A percentile compares a stretch with the other conserved stretches of the same genome.
Evolutionary conservation across 2,113 vertebrate genomes (phyloP).

Genomic region (Aspiorhynchus laticeps): DNA sequence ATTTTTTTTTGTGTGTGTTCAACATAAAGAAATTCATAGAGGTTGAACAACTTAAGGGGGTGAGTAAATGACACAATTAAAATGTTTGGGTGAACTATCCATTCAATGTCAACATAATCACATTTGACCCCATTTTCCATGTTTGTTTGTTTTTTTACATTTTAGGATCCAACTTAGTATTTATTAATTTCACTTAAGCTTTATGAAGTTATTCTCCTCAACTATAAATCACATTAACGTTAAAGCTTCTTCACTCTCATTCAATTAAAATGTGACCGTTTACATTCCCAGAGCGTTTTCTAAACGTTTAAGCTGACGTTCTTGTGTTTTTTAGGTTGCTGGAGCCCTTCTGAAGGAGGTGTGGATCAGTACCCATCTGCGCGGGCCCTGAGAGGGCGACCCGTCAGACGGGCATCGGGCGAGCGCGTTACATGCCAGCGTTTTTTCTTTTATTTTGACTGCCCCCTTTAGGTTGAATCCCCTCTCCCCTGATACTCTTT

Average conservation of each 20-base stretch:
- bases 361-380: conserved; percentile 42
- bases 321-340: conserved; percentile 39
- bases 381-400: conserved; percentile 49
- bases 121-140: no score
- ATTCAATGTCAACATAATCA: no score
- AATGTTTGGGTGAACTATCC: no score
- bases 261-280: not conserved
- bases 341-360: conserved; percentile 45
- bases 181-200: not conserved
- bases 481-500: conserved; percentile 45
- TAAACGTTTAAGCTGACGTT: not conserved
- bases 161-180: no score
- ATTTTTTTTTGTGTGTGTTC: no score
- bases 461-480: conserved; percentile 6
- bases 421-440: conserved; percentile 15
- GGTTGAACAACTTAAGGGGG: no score
- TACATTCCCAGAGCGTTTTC: not conserved
- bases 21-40: no score
- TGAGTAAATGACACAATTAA: no score
- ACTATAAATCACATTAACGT: not conserved
- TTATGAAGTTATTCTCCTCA: not conserved
- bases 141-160: no score
- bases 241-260: not conserved
- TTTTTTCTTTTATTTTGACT: not conserved
- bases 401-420: conserved; percentile 6